Evolutionary conservation across 2,797 vertebrate genomes (phyloP), one percentile per base, ranked within the genome.

Genomic region (Sciurus vulgaris): DNA sequence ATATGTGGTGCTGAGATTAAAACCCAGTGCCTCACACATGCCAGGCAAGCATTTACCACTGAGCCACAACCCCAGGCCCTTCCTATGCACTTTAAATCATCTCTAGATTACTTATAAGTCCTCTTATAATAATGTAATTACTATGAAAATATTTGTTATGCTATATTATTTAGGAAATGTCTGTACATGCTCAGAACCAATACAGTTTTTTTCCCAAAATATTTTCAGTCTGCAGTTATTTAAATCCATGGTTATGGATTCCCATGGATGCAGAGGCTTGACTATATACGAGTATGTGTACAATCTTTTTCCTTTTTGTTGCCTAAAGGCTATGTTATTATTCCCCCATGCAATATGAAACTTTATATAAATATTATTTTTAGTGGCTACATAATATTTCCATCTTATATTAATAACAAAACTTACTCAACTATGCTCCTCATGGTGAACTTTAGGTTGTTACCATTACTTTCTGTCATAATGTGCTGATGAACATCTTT

Each of bases 381-480:
- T 91, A 87, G 10, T 85, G 49, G 17, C 59, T 93, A 30, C 20
- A 26, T 86, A 78, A 38, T 54, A 67, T 91, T 76, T 95, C 22
- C 81, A 10, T 28, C 59, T 56, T 51, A 56, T 38, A 28, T 81
- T 47, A 69, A 17, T 88, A 47, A 76, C 22, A 47, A 41, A 61
- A 73, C 65, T 79, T 89, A 87, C 41, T 78, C 76, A 54, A 12
- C 20, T 11, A 22, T 74, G 18, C 14, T 89, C 54, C 63, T 83
- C 65, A 83, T 12, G 44, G 44, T 56, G 15, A 79, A 63, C 35
- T 61, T 89, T 28, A 65, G 47, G 12, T 35, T 91, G 24, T 61
- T 70, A 54, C 26, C 49, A 41, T 67, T 56, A 5, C 7, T 56
- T 56, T 24, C 41, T 86, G 69, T 79, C 20, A 35, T 69, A 38